Evolutionary conservation across 2,888 invertebrate genomes (phyloP).

Genomic region (Eilema depressum): DNA sequence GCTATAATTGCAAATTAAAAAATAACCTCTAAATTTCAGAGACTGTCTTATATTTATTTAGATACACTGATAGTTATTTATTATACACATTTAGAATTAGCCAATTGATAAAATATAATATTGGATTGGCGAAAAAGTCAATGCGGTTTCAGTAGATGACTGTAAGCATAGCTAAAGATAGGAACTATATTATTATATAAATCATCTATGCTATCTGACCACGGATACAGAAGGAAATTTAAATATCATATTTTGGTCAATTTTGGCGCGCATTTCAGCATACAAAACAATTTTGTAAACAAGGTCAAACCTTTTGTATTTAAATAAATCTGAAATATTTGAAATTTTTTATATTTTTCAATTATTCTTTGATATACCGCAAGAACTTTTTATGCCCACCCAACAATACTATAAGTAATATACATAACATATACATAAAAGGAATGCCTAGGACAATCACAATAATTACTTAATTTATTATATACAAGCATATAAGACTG

Average conservation of each 20-base stretch:
- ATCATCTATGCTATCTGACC: too few species aligned
- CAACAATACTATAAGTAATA: not conserved
- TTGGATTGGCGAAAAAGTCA: not conserved
- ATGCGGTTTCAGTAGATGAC: not conserved
- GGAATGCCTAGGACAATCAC: constrained; percentile 22
- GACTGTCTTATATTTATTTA: not conserved
- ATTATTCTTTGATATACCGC: not conserved
- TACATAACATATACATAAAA: constrained; percentile 2
- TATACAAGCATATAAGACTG: constrained; percentile 4
- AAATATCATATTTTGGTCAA: not conserved
- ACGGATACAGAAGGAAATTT: too few species aligned
- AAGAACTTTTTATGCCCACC: not conserved
- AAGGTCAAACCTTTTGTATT: too few species aligned
- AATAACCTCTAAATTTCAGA: not conserved
- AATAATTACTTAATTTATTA: constrained; percentile 10
- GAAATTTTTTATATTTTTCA: not conserved
- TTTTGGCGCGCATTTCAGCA: not conserved
- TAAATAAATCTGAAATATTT: too few species aligned
- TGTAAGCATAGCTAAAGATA: too few species aligned
- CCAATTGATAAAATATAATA: not conserved
- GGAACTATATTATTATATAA: too few species aligned
- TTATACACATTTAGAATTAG: not conserved
- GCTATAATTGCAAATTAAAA: not conserved
- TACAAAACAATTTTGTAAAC: too few species aligned
- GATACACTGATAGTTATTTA: not conserved